These are phyloP conservation scores for Drosophila funebris DNA, from an alignment of 1,140 invertebrate species.

Conservation along the genomic window DNA sequence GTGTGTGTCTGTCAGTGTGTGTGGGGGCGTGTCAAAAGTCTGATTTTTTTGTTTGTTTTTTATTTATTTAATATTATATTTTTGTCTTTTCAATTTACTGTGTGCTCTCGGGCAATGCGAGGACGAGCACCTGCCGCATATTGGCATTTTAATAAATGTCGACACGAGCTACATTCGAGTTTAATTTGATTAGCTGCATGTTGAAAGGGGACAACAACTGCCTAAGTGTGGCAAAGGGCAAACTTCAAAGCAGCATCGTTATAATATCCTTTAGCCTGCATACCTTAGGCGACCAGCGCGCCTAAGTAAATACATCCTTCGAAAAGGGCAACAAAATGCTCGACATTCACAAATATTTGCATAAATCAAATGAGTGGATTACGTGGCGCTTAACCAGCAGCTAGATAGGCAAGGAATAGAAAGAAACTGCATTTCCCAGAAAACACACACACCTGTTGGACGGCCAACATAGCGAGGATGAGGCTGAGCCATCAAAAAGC, in stretches of 20 bases:
- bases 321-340: constrained; percentile 50
- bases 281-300: neutral
- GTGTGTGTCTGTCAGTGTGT: neutral
- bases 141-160: constrained; percentile 75
- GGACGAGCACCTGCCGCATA: constrained; percentile 34
- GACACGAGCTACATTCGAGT: constrained; percentile 51
- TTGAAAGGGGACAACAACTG: neutral
- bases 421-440: constrained; percentile 54
- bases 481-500: neutral
- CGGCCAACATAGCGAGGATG: neutral
- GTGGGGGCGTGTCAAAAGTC: constrained; percentile 2
- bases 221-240: neutral
- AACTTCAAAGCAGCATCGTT: constrained; percentile 54
- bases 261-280: constrained; percentile 36
- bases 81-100: constrained; percentile 55
- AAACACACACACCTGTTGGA: constrained; percentile 38
- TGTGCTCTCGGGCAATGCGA: constrained; percentile 38
- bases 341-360: constrained; percentile 61
- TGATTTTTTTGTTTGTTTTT: constrained; percentile 2
- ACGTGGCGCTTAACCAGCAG: constrained; percentile 36
- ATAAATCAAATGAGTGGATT: constrained; percentile 74
- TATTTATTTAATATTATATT: too few relatives aligned
- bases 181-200: constrained; percentile 67
- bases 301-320: constrained; percentile 53
- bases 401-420: neutral